A percentile compares a stretch with the other conserved stretches of the same genome.
Evolutionary conservation across 1,140 invertebrate species (phyloP).

Genomic region (Cepaea nemoralis): DNA sequence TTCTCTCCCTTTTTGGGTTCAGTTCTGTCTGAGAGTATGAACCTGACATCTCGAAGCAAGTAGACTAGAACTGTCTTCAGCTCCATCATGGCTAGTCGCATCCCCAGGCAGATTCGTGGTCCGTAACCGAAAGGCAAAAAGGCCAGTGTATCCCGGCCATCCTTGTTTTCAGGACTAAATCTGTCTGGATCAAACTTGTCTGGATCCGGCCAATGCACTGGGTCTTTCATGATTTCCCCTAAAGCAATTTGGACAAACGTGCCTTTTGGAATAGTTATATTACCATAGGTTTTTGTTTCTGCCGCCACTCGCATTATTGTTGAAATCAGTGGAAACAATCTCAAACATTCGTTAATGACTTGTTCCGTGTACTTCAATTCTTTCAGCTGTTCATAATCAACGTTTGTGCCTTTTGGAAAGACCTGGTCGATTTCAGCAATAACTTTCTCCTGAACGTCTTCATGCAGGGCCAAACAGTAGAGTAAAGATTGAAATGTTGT

Average conservation of each 20-base stretch:
- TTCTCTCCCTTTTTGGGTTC: conserved; percentile 23
- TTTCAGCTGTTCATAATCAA: conserved; percentile 44
- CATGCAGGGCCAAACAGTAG: no score
- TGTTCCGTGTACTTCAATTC: conserved; percentile 47
- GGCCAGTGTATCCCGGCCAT: conserved; percentile 41
- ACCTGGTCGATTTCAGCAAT: no score
- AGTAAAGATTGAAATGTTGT: conserved; percentile 79
- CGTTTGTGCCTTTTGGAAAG: no score
- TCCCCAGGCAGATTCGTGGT: conserved; percentile 72
- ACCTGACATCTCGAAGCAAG: conserved; percentile 44
- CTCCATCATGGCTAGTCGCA: conserved; percentile 63
- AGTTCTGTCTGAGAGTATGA: conserved; percentile 29
- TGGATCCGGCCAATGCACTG: conserved; percentile 80
- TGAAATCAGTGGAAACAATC: conserved; percentile 45
- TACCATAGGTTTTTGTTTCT: conserved; percentile 48
- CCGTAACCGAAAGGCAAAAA: conserved; percentile 65
- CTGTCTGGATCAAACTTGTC: conserved; percentile 79
- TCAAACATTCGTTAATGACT: conserved; percentile 46
- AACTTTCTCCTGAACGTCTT: no score
- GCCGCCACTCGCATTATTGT: conserved; percentile 40
- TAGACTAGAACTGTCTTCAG: conserved; percentile 53
- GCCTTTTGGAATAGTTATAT: conserved; percentile 63
- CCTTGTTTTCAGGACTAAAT: conserved; percentile 49
- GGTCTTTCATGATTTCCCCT: conserved; percentile 86
- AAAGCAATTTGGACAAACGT: conserved; percentile 81